Conservation (phyloP, 2,888 invertebrate genomes). For the Nomada lathburiana region DNA sequence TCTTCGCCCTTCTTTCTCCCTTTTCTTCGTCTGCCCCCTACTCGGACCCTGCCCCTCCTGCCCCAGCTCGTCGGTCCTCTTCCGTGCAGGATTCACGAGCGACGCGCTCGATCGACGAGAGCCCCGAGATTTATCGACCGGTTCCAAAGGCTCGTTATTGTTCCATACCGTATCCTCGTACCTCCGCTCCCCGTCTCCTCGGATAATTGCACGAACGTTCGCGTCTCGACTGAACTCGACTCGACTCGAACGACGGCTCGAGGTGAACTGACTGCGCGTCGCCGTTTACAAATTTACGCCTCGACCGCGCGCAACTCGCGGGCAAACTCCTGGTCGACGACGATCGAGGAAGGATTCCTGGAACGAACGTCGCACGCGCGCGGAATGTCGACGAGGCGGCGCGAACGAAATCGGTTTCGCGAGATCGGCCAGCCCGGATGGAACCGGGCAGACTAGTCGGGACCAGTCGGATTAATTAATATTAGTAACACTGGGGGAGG, state of each 20-base stretch:
- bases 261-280: too few relatives aligned
- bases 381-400: slow-evolving; percentile 43
- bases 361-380: slow-evolving; percentile 24
- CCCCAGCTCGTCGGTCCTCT: slow-evolving; percentile 1
- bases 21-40: slow-evolving; percentile 10
- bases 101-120: slow-evolving; percentile 44
- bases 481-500: slow-evolving; percentile 77
- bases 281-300: too few relatives aligned
- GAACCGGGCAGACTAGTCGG: slow-evolving; percentile 27
- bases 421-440: slow-evolving; percentile 13
- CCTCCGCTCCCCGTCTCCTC: neutral
- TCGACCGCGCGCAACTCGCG: too few relatives aligned
- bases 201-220: slow-evolving; percentile 34
- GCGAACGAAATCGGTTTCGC: slow-evolving; percentile 21
- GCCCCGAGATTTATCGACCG: slow-evolving; percentile 61
- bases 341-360: too few relatives aligned
- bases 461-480: slow-evolving; percentile 77
- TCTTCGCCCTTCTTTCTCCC: slow-evolving; percentile 30
- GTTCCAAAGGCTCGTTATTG: slow-evolving; percentile 54
- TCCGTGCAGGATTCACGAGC: slow-evolving; percentile 34
- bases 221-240: too few relatives aligned
- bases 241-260: too few relatives aligned
- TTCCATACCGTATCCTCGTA: slow-evolving; percentile 44
- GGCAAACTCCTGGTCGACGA: too few relatives aligned
- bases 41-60: neutral